A percentile compares a stretch with the other conserved stretches of the same genome.
phyloP scores from a whole-genome alignment of 2,113 vertebrate genomes.

The Dipodomys spectabilis region DNA sequence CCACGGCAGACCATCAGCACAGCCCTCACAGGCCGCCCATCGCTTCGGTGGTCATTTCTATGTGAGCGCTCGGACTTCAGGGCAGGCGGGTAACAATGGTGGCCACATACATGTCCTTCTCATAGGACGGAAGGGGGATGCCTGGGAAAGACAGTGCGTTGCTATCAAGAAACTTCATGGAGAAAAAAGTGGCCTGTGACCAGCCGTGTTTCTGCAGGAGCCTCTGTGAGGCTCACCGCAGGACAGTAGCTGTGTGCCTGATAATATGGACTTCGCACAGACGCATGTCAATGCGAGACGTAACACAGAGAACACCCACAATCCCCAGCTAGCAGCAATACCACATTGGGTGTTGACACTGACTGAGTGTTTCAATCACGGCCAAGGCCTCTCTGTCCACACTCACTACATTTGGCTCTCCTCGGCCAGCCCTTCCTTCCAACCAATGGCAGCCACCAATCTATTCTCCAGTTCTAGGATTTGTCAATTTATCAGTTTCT shows the following conservation, averaged over 20 bases:
- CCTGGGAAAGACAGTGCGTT: not conserved
- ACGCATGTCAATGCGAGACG: not conserved
- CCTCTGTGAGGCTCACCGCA: fast-evolving
- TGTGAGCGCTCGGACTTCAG: not conserved
- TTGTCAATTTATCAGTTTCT: not conserved
- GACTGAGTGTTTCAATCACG: not conserved
- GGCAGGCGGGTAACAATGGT: no score
- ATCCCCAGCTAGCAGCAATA: no score
- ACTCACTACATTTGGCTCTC: not conserved
- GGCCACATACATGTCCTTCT: no score
- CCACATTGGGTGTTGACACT: not conserved
- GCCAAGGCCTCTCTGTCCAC: not conserved
- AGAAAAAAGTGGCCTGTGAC: fast-evolving
- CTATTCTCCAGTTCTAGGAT: not conserved
- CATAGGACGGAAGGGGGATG: no score
- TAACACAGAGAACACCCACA: not conserved
- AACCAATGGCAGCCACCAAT: fast-evolving
- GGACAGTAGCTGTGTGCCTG: no score
- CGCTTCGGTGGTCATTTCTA: fast-evolving
- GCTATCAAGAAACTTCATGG: not conserved
- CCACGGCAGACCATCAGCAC: no score
- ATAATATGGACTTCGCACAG: not conserved
- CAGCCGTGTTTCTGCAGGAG: not conserved
- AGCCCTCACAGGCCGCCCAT: not conserved
- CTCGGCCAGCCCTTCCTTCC: fast-evolving